phyloP scores from a whole-genome alignment of 2,888 invertebrate genomes.

The Pocota personata region DNA sequence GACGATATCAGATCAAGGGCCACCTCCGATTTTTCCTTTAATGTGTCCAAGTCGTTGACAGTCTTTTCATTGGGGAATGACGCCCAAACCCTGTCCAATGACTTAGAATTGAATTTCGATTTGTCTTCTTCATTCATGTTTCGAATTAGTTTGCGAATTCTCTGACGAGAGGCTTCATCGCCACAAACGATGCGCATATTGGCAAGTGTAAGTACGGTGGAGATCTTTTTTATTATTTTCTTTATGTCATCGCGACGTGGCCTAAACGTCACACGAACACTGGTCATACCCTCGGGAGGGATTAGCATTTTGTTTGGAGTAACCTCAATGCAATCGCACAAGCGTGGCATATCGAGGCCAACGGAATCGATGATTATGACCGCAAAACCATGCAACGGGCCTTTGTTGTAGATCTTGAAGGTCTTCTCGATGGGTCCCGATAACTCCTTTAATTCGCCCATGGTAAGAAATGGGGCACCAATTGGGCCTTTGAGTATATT shows the following conservation, averaged over 20 bases:
- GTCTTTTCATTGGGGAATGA: conserved; percentile 78
- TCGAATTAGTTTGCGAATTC: conserved; percentile 79
- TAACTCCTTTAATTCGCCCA: conserved; percentile 84
- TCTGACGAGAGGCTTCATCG: conserved; percentile 84
- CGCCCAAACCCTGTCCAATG: conserved; percentile 78
- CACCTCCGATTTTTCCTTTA: conserved; percentile 79
- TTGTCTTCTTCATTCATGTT: conserved; percentile 78
- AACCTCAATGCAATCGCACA: conserved; percentile 80
- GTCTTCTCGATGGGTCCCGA: conserved; percentile 82
- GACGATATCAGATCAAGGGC: conserved; percentile 78
- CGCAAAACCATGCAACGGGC: conserved; percentile 84
- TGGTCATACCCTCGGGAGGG: conserved; percentile 81
- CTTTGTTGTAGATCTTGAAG: conserved; percentile 84
- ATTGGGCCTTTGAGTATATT: conserved; percentile 84
- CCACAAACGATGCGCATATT: conserved; percentile 83
- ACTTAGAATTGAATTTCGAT: conserved; percentile 76
- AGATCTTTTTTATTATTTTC: conserved; percentile 79
- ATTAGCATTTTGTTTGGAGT: conserved; percentile 83
- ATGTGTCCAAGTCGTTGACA: conserved; percentile 76
- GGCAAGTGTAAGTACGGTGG: conserved; percentile 82
- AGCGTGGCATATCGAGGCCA: conserved; percentile 78
- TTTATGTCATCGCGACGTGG: conserved; percentile 83
- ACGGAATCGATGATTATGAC: conserved; percentile 79
- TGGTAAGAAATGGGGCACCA: conserved; percentile 85
- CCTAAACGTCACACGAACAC: conserved; percentile 82